phyloP scores from a whole-genome alignment of 2,797 vertebrate species.

The Mormyrops boulengeri region DNA sequence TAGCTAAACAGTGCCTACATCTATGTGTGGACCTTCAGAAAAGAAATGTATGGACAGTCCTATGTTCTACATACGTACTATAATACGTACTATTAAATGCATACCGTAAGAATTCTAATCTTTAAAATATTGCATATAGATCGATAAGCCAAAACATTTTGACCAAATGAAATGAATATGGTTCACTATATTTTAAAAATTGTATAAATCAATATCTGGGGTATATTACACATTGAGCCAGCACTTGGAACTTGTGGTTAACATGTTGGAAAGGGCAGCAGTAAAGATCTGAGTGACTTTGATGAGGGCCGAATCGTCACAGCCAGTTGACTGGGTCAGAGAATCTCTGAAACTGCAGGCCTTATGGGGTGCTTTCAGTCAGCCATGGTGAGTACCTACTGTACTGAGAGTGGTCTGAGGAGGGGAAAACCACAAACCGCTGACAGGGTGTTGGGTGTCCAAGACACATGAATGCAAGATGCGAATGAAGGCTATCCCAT shows the following conservation, averaged over 20 bases:
- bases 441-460: neutral
- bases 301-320: neutral
- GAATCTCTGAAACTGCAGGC: neutral
- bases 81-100: neutral
- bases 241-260: neutral
- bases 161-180: neutral
- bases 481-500: neutral
- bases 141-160: neutral
- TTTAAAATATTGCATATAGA: neutral
- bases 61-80: neutral
- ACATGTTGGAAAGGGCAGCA: neutral
- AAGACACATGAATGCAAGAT: neutral
- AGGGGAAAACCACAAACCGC: neutral
- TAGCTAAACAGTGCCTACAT: neutral
- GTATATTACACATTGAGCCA: neutral
- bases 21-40: neutral
- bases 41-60: neutral
- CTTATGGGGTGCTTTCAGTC: neutral
- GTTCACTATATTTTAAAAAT: neutral
- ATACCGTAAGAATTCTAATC: neutral
- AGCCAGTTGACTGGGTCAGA: neutral
- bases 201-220: neutral
- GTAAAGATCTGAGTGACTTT: neutral
- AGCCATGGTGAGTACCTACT: neutral
- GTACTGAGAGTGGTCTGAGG: neutral